A percentile compares a stretch with the other conserved stretches of the same genome.
Evolutionary conservation across 2,888 invertebrate species (phyloP).

Genomic region (Rhagium mordax): DNA sequence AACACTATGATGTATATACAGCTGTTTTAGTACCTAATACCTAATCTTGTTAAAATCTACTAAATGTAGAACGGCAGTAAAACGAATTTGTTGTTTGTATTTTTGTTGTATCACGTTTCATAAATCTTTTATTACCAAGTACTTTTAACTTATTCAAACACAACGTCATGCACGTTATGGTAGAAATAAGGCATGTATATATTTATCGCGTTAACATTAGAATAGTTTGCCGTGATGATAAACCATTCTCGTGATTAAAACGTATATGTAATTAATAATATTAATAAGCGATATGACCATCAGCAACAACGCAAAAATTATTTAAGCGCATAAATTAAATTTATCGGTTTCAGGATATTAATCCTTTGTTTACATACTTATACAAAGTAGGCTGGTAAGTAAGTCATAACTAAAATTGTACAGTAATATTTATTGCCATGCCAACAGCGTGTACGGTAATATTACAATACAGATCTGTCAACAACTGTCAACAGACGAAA

Average conservation of each 20-base stretch:
- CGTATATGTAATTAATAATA: neutral
- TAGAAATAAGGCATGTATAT: neutral
- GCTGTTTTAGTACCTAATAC: neutral
- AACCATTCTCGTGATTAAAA: neutral
- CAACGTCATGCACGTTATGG: neutral
- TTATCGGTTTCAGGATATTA: no score
- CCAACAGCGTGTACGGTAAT: no score
- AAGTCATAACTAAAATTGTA: no score
- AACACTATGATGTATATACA: neutral
- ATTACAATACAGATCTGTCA: no score
- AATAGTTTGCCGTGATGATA: neutral
- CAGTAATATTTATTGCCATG: no score
- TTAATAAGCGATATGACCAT: neutral
- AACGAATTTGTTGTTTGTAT: conserved; percentile 7
- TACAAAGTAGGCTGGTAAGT: no score
- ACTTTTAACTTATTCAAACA: conserved; percentile 4
- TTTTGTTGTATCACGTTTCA: conserved; percentile 17
- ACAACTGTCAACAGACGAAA: no score
- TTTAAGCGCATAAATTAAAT: no score
- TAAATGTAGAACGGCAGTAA: neutral
- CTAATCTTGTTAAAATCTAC: conserved; percentile 10
- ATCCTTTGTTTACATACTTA: no score
- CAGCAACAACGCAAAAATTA: no score
- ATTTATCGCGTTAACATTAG: neutral
- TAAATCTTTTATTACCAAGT: conserved; percentile 25